Base-by-base conservation (phyloP, 2,797 vertebrate genomes). In the Lepilemur septentrionalis region DNA sequence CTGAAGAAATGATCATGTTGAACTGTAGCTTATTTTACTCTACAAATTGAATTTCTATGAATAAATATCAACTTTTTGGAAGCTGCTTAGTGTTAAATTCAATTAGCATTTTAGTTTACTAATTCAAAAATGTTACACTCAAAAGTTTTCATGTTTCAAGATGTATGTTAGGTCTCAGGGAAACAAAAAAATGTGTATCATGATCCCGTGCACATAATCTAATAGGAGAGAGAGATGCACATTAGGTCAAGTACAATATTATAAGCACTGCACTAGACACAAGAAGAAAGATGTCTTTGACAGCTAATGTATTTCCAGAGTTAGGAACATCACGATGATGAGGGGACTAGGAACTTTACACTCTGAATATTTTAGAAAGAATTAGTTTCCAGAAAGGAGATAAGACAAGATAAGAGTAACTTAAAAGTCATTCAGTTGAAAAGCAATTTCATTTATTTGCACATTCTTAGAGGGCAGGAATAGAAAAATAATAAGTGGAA, bases 361-460 rank as follows among this genome's bases (percentile, higher is more conserved):
- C 22, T 80, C 11, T 95, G 7, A 91, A 9, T 85, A 63, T 88
- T 95, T 84, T 67, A 65, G 30, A 50, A 91, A 82, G 18, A 84
- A 69, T n/a, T 35, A n/a, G 8, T 92, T 93, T 91, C 52, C 70
- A 79, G 20, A 85, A 94, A 93, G 93, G 8, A 82, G 63, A 41
- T 30, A 67, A 69, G 28, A 59, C 14, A 48, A 57, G 28, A 59
- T 12, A 48, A 57, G 28, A 73, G 7, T 43, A 79, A 94, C 15
- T 79, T 52, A 59, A 83, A 95, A 91, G 6, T 61, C 55, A 59
- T 83, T 14, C 32, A 79, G 0, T n/a, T 91, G 59, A 95, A 89
- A 9, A 32, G 7, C 8, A 89, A 65, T 86, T 81, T 89, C 28
- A 82, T 50, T 91, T 79, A 50, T 93, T 82, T 96, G 5, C 28